These are phyloP conservation scores for Coturnix japonica DNA, from an alignment of 2,113 vertebrate genomes.

Conservation along the genomic window DNA sequence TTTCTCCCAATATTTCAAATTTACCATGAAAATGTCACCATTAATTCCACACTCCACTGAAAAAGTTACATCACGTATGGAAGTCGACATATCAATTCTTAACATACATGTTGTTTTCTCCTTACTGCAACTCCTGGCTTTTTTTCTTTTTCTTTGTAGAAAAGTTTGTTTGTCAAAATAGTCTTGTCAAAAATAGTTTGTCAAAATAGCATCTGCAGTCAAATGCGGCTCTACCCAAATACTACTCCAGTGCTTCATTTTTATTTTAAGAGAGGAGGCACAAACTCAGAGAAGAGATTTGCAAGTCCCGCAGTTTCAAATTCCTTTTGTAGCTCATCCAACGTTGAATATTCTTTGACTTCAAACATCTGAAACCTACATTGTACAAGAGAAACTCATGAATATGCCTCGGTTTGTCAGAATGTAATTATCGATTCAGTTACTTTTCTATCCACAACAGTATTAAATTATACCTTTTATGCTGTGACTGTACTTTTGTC, in stretches of 20 bases:
- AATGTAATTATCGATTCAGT: conserved; percentile 75
- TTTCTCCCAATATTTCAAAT: conserved; percentile 11
- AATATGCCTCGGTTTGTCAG: conserved; percentile 72
- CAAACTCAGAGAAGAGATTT: conserved; percentile 79
- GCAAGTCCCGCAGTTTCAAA: conserved; percentile 80
- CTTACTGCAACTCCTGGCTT: not conserved
- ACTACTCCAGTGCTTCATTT: not conserved
- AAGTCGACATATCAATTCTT: conserved; percentile 9
- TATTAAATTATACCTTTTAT: conserved; percentile 83
- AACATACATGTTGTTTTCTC: not conserved
- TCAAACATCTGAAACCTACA: conserved; percentile 84
- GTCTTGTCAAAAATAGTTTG: too few species aligned
- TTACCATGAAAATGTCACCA: conserved; percentile 38
- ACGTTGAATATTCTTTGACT: conserved; percentile 82
- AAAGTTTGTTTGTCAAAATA: conserved; percentile 13
- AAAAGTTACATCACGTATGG: conserved; percentile 15
- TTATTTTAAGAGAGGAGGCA: conserved; percentile 72
- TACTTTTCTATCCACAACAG: conserved; percentile 73
- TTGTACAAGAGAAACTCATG: conserved; percentile 68
- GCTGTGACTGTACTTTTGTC: conserved; percentile 73
- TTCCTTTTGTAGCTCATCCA: conserved; percentile 81
- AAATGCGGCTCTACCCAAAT: not conserved
- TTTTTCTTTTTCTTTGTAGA: not conserved
- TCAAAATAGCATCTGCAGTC: not conserved
- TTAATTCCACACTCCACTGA: not conserved